A percentile compares a stretch with the other conserved stretches of the same genome.
phyloP scores from a whole-genome alignment of 2,888 invertebrate species.

The Didymodactylos carnosus region DNA sequence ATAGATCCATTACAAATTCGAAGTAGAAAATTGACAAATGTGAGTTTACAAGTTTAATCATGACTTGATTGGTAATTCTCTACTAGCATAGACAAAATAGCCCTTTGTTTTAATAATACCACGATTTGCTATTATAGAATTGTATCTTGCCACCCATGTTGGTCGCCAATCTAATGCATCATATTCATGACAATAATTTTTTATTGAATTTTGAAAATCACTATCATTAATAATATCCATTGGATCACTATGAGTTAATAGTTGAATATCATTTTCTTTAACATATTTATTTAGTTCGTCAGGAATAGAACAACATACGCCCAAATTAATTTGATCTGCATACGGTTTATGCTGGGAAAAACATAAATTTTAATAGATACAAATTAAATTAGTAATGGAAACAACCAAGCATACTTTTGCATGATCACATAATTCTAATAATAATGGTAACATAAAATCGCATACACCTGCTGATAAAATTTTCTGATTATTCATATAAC shows the following conservation, averaged over 20 bases:
- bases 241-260: slow-evolving; percentile 84
- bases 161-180: neutral
- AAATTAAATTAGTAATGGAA: no score
- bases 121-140: neutral
- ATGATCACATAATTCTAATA: slow-evolving; percentile 54
- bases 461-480: slow-evolving; percentile 61
- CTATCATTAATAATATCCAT: neutral
- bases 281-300: slow-evolving; percentile 70
- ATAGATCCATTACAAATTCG: no score
- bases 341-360: slow-evolving; percentile 49
- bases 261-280: slow-evolving; percentile 66
- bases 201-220: neutral
- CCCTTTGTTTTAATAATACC: neutral
- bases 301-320: slow-evolving; percentile 79
- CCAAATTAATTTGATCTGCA: slow-evolving; percentile 75
- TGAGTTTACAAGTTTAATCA: no score
- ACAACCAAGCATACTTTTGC: slow-evolving; percentile 47
- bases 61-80: no score
- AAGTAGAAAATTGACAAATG: no score
- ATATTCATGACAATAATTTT: neutral
- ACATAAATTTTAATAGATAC: neutral
- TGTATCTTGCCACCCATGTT: neutral
- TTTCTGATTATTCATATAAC: slow-evolving; percentile 45
- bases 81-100: neutral
- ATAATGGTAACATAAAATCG: slow-evolving; percentile 62